Percentiles rank a stretch among this genome's conserved stretches.
Conservation (phyloP, 2,888 invertebrate genomes). For the Sesamia inferens region DNA sequence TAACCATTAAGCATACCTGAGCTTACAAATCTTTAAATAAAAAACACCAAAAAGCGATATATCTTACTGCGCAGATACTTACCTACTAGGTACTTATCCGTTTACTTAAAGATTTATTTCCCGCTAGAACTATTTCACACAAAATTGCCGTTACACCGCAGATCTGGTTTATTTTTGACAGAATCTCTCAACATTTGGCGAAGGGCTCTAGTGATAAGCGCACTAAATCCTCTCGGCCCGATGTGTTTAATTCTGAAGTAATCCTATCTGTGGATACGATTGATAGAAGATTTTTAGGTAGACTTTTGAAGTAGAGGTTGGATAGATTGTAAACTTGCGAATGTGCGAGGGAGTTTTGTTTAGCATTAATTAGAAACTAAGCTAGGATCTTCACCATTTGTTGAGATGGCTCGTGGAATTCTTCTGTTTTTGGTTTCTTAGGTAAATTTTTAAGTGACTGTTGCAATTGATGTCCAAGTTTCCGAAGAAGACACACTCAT, state of each 20-base stretch:
- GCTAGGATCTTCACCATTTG: neutral
- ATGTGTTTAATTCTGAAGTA: slow-evolving; percentile 59
- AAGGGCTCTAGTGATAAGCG: slow-evolving; percentile 61
- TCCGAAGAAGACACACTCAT: neutral
- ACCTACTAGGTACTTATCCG: slow-evolving; percentile 6
- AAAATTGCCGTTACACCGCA: slow-evolving; percentile 41
- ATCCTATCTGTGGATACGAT: slow-evolving; percentile 53
- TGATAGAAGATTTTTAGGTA: slow-evolving; percentile 35
- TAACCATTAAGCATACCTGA: neutral
- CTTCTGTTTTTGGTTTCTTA: neutral
- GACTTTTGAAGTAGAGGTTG: slow-evolving; percentile 12
- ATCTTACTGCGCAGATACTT: slow-evolving; percentile 5
- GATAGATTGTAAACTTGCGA: neutral
- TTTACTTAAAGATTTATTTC: slow-evolving; percentile 50
- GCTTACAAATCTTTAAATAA: neutral
- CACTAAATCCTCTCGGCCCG: slow-evolving; percentile 55
- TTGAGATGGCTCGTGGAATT: neutral
- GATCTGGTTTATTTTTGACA: slow-evolving; percentile 62
- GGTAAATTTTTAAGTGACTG: neutral
- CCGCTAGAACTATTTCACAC: slow-evolving; percentile 39
- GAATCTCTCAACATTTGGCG: slow-evolving; percentile 60
- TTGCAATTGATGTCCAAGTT: neutral
- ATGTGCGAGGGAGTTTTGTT: neutral
- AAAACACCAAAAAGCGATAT: slow-evolving; percentile 7
- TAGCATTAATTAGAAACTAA: neutral